phyloP scores from a whole-genome alignment of 2,888 invertebrate species.

The Phymatocera aterrima region DNA sequence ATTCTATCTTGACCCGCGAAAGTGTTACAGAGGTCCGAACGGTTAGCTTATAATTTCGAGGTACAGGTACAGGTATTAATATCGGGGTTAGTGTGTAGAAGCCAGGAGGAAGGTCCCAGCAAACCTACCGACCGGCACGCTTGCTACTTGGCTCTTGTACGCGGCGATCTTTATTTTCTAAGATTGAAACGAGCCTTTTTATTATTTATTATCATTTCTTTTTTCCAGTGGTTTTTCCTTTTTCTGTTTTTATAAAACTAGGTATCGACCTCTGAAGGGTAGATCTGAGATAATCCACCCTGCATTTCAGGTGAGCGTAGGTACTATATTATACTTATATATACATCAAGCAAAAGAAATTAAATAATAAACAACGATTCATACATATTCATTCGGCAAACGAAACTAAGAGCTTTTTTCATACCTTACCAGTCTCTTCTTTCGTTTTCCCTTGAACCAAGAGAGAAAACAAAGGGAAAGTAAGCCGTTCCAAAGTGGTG shows the following conservation, averaged over 20 bases:
- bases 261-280: slow-evolving; percentile 25
- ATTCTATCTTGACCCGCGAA: slow-evolving; percentile 19
- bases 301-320: background rate
- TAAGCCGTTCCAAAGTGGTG: slow-evolving; percentile 38
- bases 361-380: slow-evolving; percentile 17
- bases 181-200: background rate
- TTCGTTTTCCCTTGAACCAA: background rate
- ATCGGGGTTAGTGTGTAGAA: background rate
- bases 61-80: slow-evolving; percentile 6
- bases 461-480: slow-evolving; percentile 16
- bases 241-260: background rate
- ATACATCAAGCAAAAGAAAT: slow-evolving; percentile 2
- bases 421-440: background rate
- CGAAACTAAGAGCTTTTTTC: slow-evolving; percentile 1
- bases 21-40: slow-evolving; percentile 24
- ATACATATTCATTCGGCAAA: slow-evolving; percentile 27
- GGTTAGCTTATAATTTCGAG: slow-evolving; percentile 21
- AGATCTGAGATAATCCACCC: slow-evolving; percentile 12
- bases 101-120: background rate
- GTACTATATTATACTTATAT: no score
- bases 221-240: no score
- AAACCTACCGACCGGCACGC: background rate
- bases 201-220: no score
- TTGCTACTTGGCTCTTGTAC: background rate
- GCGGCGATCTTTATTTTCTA: slow-evolving; percentile 17